A percentile compares a stretch with the other conserved stretches of the same genome.
phyloP scores from a whole-genome alignment of 2,113 vertebrate genomes.

The Lontra canadensis region DNA sequence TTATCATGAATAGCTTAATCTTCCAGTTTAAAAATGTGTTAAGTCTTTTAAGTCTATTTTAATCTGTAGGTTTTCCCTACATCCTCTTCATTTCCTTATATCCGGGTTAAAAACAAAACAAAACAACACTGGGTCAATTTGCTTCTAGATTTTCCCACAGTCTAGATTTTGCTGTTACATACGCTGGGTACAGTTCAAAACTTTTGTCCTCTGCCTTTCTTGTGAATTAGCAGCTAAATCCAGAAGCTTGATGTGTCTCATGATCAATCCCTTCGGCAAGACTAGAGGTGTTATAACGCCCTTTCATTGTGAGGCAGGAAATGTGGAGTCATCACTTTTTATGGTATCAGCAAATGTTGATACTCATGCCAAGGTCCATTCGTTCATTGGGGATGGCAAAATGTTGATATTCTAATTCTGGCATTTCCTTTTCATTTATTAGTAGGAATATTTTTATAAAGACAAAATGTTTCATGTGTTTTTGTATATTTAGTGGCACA shows the following conservation, averaged over 20 bases:
- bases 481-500: background rate
- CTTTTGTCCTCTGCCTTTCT: background rate
- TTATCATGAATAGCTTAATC: background rate
- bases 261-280: background rate
- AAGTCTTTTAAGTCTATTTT: background rate
- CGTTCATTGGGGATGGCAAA: background rate
- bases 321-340: background rate
- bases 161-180: background rate
- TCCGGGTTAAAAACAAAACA: background rate
- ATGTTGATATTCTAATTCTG: background rate
- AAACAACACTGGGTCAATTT: background rate
- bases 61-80: background rate
- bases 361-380: too few species aligned
- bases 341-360: background rate
- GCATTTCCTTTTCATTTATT: background rate
- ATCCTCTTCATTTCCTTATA: background rate
- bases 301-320: background rate
- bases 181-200: background rate
- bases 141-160: background rate
- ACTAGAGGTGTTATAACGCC: background rate
- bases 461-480: background rate
- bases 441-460: background rate
- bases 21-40: background rate
- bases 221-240: background rate
- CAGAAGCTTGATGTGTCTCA: background rate